Evolutionary conservation across 2,797 vertebrate genomes (phyloP).

Genomic region (Lophius americanus): DNA sequence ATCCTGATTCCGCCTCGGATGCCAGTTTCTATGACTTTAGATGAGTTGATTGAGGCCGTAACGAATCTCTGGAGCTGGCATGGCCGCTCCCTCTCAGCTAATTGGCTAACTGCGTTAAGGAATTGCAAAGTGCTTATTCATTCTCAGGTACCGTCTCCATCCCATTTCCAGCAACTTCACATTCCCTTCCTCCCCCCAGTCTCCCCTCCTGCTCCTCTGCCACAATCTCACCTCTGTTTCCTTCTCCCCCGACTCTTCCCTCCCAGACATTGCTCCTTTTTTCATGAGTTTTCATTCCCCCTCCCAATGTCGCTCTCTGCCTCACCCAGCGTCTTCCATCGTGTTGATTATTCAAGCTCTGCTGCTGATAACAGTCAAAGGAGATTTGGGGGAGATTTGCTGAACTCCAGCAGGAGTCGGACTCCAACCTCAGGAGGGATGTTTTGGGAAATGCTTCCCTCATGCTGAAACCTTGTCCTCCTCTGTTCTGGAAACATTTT

Average conservation of each 20-base stretch:
- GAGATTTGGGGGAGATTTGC: not conserved
- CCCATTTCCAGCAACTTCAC: conserved; percentile 29
- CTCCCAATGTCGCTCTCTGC: conserved; percentile 5
- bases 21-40: conserved; percentile 51
- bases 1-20: conserved; percentile 48
- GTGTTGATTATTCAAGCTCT: conserved; percentile 37
- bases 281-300: conserved; percentile 10
- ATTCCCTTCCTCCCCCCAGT: conserved; percentile 18
- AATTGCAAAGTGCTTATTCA: conserved; percentile 54
- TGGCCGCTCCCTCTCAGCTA: conserved; percentile 36
- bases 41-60: conserved; percentile 56
- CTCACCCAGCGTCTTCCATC: conserved; percentile 22
- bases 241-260: not conserved
- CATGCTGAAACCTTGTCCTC: conserved; percentile 13
- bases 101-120: conserved; percentile 64
- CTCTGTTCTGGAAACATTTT: conserved; percentile 14
- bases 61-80: conserved; percentile 59
- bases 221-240: conserved; percentile 59
- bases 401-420: conserved; percentile 22
- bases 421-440: conserved; percentile 16
- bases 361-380: conserved; percentile 7
- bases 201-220: conserved; percentile 12
- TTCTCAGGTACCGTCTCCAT: conserved; percentile 57
- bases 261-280: conserved; percentile 5
- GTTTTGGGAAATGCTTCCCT: conserved; percentile 13